Conservation (phyloP, 2,888 invertebrate species). For the Horisme vitalbata region DNA sequence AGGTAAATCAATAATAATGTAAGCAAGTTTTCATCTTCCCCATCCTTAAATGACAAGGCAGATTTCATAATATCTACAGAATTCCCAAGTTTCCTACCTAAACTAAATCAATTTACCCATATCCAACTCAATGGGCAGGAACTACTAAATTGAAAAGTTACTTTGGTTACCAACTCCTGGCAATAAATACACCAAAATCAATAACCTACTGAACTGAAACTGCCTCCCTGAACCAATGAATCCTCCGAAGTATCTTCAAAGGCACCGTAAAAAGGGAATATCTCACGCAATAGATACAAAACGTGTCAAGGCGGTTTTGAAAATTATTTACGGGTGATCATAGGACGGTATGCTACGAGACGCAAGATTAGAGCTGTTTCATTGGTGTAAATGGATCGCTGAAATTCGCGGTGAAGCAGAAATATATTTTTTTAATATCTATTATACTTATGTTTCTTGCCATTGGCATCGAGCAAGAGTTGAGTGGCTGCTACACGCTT, state of each 20-base stretch:
- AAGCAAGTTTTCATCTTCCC: no score
- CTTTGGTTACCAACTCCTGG: slow-evolving; percentile 22
- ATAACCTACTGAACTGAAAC: slow-evolving; percentile 20
- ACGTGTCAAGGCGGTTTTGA: slow-evolving; percentile 31
- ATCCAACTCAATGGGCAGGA: slow-evolving; percentile 23
- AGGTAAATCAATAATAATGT: no score
- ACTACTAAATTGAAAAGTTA: slow-evolving; percentile 28
- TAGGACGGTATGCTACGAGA: background rate
- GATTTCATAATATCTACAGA: slow-evolving; percentile 5
- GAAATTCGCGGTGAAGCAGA: no score
- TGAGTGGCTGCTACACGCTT: no score
- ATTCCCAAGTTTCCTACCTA: background rate
- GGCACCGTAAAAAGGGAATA: slow-evolving; percentile 32
- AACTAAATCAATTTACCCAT: slow-evolving; percentile 25
- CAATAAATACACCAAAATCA: slow-evolving; percentile 26
- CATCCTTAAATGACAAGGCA: background rate
- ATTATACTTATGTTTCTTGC: no score
- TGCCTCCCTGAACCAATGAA: slow-evolving; percentile 12
- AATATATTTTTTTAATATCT: no score
- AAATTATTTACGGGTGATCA: slow-evolving; percentile 27
- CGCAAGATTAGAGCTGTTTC: background rate
- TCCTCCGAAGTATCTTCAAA: slow-evolving; percentile 29
- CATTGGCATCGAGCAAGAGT: no score
- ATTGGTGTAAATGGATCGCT: no score
- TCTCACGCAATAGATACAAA: slow-evolving; percentile 35